Evolutionary conservation across 2,797 vertebrate genomes (phyloP).

Genomic region (Ficedula albicollis): DNA sequence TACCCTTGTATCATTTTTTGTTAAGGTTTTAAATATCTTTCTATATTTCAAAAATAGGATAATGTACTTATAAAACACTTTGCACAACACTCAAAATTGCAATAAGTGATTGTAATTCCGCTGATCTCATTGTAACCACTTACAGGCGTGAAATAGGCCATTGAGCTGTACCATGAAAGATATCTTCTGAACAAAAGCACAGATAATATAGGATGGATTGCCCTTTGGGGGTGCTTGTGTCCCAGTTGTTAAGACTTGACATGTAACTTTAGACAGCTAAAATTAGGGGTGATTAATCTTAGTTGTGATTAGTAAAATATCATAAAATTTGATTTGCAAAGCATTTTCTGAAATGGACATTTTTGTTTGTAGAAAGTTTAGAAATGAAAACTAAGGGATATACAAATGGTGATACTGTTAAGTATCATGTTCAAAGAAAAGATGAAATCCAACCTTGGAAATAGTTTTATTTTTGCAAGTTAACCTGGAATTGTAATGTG

Average conservation of each 20-base stretch:
- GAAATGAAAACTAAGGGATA: not conserved
- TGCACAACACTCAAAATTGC: constrained; percentile 53
- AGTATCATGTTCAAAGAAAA: not conserved
- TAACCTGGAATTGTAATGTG: not conserved
- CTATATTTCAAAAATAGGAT: constrained; percentile 64
- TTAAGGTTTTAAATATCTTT: constrained; percentile 63
- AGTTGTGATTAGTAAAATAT: not conserved
- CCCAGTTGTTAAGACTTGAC: not conserved
- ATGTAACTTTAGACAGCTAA: not conserved
- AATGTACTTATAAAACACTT: constrained; percentile 60
- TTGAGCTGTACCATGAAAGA: constrained; percentile 51
- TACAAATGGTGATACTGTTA: not conserved
- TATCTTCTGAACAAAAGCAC: constrained; percentile 42
- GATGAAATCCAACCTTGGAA: not conserved
- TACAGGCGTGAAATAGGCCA: constrained; percentile 49
- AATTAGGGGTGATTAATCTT: not conserved
- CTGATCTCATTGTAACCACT: constrained; percentile 62
- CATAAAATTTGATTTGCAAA: not conserved
- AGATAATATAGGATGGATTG: constrained; percentile 37
- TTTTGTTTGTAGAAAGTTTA: not conserved
- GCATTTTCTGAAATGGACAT: not conserved
- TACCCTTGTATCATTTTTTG: constrained; percentile 1
- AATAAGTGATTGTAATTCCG: constrained; percentile 61
- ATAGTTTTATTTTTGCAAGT: not conserved
- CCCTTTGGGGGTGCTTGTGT: constrained; percentile 18